A percentile compares a stretch with the other conserved stretches of the same genome.
Conservation (phyloP, 2,113 vertebrate genomes). For the Saguinus imperator region DNA sequence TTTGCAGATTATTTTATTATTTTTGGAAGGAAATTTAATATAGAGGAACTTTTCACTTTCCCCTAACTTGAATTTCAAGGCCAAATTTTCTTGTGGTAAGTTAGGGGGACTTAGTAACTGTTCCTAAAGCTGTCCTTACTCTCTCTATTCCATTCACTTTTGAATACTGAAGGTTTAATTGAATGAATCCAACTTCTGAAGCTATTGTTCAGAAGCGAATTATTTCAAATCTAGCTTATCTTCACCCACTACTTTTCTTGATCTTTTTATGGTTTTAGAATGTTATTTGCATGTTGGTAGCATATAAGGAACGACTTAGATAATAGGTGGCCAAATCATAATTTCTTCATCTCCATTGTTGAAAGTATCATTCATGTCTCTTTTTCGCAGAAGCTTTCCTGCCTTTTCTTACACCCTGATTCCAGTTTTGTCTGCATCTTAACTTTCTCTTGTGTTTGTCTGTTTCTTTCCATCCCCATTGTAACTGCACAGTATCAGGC, state of each 20-base stretch:
- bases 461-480: neutral
- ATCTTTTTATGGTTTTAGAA: neutral
- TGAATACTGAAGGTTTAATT: neutral
- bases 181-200: neutral
- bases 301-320: neutral
- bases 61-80: neutral
- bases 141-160: neutral
- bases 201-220: neutral
- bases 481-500: neutral
- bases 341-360: neutral
- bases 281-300: neutral
- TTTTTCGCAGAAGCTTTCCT: neutral
- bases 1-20: neutral
- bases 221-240: neutral
- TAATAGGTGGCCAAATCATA: neutral
- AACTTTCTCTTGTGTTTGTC: neutral
- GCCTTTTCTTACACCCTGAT: neutral
- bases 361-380: neutral
- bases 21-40: neutral
- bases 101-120: neutral
- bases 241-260: neutral
- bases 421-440: neutral
- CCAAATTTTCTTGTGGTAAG: neutral
- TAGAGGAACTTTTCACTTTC: neutral
- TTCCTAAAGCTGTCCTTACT: neutral